Evolutionary conservation across 1,140 invertebrate genomes (phyloP), one percentile per base, ranked within the genome.

Genomic region (Pogonomyrmex barbatus): DNA sequence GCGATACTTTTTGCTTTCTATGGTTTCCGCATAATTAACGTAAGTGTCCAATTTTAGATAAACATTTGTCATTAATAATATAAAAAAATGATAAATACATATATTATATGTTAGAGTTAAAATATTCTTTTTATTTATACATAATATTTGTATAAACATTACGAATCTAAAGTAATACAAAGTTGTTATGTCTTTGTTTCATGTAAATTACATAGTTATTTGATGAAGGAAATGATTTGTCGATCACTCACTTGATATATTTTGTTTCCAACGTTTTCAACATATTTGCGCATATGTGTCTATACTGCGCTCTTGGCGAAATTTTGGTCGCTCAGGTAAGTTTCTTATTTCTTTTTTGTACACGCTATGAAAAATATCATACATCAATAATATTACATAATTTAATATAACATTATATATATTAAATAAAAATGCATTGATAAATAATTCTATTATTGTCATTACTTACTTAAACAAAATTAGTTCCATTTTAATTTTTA

Each of bases 261-360:
- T 45, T 67, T 10, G 10, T 45, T 42, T 67, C 63, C 4, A n/a
- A 8, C n/a, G 24, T 62, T 60, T 3, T 30, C 8, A 86, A 81
- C 24, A 14, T 75, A 4, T 65, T 78, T 42, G n/a, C 56, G 14
- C 83, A 68, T 56, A 85, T 33, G 50, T 36, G 24, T 12, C 4
- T 78, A 12, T 78, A 85, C n/a, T 85, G 63, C 10, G 36, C 56
- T 12, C 17, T 54, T 0, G 83, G 62, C 14, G 73, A 85, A n/a
- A 45, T 68, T 56, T 79, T 79, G 17, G 8, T 65, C 12, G 79
- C 8, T 30, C 33, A 62, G 54, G 77, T 81, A 70, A 36, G 17
- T 54, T 24, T 24, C 2, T 17, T 30, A 10, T 24, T 33, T 24
- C 30, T 33, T 17, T 24, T 60, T 60, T 56, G 8, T 56, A 0